Conservation (phyloP, 2,113 vertebrate species). For the Cricetomys ansorgei region DNA sequence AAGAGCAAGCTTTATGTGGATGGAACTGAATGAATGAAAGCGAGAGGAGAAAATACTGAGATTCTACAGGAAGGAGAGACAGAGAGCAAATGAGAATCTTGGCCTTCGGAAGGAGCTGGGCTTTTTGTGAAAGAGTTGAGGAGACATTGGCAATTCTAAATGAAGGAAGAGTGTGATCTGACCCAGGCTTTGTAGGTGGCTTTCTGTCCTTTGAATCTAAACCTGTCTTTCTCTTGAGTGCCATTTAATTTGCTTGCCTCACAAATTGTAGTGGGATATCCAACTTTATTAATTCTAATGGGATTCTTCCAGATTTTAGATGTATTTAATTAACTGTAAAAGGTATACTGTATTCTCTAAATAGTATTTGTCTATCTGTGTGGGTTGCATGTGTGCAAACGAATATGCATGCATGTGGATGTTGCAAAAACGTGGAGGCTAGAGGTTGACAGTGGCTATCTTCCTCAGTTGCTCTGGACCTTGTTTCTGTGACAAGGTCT, state of each 20-base stretch:
- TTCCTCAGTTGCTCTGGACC: background rate
- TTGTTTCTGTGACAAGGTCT: background rate
- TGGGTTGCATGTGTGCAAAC: background rate
- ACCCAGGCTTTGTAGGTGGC: background rate
- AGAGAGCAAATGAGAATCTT: background rate
- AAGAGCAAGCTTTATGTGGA: background rate
- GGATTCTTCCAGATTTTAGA: background rate
- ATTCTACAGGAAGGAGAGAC: background rate
- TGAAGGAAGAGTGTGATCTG: too few species aligned
- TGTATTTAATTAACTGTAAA: constrained; percentile 15
- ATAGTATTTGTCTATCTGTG: background rate
- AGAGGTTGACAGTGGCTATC: too few species aligned
- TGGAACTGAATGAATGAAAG: background rate
- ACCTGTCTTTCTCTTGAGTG: background rate
- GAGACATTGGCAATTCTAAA: background rate
- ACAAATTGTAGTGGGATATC: background rate
- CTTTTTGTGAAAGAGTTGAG: background rate
- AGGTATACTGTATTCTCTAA: constrained; percentile 20
- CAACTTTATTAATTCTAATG: background rate
- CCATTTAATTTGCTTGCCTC: background rate
- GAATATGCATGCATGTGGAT: too few species aligned
- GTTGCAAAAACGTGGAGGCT: background rate
- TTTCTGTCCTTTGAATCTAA: background rate
- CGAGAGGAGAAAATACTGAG: too few species aligned
- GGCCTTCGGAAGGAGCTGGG: background rate